Base-by-base conservation (phyloP, 2,797 vertebrate species). In the Bradypodion ventrale region DNA sequence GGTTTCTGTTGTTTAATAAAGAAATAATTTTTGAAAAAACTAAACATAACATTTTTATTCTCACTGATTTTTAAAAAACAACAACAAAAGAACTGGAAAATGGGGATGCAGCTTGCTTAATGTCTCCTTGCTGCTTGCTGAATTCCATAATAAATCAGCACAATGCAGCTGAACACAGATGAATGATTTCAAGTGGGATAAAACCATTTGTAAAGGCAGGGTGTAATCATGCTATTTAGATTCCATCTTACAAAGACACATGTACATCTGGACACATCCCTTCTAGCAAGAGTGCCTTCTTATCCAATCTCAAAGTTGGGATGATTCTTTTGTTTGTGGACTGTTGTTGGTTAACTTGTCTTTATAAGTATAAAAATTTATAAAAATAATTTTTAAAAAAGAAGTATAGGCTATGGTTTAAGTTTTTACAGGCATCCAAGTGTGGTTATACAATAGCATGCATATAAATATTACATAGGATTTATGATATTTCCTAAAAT, bases 51-150 rank as follows among this genome's bases (percentile, higher is more conserved):
- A 81, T 72, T 72, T 77, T 52, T 32, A 62, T 37, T 80, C 37
- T 52, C 66, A 63, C 12, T 49, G n/a, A 12, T 44, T 56, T 52
- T 52, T 78, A 80, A 40, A 42, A 16, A 65, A 62, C 76, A 44
- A 75, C 8, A 29, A 75, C 13, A 83, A 87, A 85, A 80, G 27
- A 78, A 80, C 52, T 69, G 60, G 76, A 56, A 89, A 89, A 69
- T 74, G 59, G 40, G 59, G 79, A 78, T 8, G 49, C 37, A 75
- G 37, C 75, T 62, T 44, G 60, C 2, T 81, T 59, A 83, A 68
- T 19, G 19, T 52, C 12, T 74, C 35, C 27, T 66, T 40, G 65
- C 46, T 49, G 83, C 80, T 76, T 77, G 60, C 69, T 68, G 44
- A 83, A 78, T 85, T 56, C 40, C 66, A 81, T 78, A 84, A 69